These are phyloP conservation scores for Nycticryphes semicollaris DNA, from an alignment of 2,113 vertebrate genomes.

Conservation along the genomic window DNA sequence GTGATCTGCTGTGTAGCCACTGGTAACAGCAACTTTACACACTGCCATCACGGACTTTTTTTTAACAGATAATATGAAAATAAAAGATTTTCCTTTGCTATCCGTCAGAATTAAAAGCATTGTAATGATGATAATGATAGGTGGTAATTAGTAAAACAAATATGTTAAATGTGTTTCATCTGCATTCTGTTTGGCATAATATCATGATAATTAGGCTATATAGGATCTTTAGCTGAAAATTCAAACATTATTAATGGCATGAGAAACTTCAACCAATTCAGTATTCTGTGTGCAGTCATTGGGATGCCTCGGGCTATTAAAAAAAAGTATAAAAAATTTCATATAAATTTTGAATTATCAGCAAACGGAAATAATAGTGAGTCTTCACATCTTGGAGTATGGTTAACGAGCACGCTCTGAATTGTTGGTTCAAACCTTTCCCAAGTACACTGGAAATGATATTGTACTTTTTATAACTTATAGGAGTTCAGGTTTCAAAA, in stretches of 20 bases:
- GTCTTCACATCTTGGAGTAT: neutral
- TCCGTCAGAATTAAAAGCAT: neutral
- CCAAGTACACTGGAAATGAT: neutral
- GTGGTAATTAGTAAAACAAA: slow-evolving; percentile 59
- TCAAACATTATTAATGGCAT: slow-evolving; percentile 34
- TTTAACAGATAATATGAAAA: neutral
- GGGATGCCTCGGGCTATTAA: neutral
- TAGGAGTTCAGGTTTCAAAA: neutral
- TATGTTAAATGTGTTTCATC: slow-evolving; percentile 40
- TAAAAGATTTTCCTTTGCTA: neutral
- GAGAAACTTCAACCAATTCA: neutral
- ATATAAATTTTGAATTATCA: neutral
- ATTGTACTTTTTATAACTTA: neutral
- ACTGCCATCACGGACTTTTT: neutral
- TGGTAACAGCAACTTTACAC: neutral
- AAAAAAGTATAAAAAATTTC: neutral
- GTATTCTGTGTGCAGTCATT: neutral
- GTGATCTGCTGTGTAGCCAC: neutral
- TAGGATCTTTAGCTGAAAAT: slow-evolving; percentile 40
- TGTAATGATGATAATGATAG: slow-evolving; percentile 2
- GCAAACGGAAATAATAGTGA: neutral
- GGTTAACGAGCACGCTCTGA: neutral
- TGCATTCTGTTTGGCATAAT: slow-evolving; percentile 11
- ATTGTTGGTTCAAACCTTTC: neutral
- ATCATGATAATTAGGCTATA: slow-evolving; percentile 32